Conservation (phyloP, 2,113 vertebrate genomes). For the Camelus bactrianus region DNA sequence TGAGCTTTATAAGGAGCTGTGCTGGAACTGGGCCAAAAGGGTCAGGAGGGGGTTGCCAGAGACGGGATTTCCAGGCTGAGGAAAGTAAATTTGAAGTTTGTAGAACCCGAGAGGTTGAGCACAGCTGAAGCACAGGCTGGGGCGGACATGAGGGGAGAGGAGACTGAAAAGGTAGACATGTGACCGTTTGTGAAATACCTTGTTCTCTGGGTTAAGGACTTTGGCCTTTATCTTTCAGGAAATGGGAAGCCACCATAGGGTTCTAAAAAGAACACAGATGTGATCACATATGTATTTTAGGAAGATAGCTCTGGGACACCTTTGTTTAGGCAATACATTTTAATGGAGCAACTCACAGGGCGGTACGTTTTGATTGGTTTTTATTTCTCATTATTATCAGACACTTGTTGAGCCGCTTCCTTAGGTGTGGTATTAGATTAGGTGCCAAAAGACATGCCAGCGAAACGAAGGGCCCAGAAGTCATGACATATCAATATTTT, state of each 20-base stretch:
- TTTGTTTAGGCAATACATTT: background rate
- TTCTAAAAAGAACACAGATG: background rate
- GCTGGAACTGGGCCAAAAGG: background rate
- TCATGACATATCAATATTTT: background rate
- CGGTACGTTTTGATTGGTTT: conserved; percentile 1
- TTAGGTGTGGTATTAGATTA: background rate
- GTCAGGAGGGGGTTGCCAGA: background rate
- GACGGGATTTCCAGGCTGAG: background rate
- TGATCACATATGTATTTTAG: background rate
- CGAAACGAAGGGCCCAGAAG: background rate
- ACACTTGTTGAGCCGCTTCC: background rate
- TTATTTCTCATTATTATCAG: background rate
- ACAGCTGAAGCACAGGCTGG: too few species aligned
- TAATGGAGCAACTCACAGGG: background rate
- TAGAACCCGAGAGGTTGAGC: background rate
- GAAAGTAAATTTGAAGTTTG: background rate
- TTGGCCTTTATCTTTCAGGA: background rate
- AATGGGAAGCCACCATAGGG: background rate
- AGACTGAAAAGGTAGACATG: accelerated
- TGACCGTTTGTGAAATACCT: background rate
- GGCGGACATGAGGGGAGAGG: background rate
- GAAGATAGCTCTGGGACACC: background rate
- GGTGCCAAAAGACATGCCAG: background rate
- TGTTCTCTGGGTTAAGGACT: background rate
- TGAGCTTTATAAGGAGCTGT: background rate